Conservation (phyloP, 2,797 vertebrate genomes). For the Phalloptychus januarius region DNA sequence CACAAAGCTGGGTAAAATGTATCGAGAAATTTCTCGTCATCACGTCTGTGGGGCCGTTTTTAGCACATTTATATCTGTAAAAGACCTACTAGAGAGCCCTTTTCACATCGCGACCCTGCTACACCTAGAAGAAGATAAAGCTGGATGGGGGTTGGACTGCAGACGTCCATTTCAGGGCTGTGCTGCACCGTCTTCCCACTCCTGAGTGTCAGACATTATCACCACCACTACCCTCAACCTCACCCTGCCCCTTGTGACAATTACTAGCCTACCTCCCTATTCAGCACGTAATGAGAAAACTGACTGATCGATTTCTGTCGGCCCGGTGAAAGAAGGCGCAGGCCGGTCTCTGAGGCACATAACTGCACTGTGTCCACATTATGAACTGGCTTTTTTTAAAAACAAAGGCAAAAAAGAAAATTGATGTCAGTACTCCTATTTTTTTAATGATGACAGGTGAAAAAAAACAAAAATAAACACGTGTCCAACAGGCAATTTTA, state of each 20-base stretch:
- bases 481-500: not conserved
- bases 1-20: slow-evolving; percentile 6
- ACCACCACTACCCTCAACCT: slow-evolving; percentile 76
- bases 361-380: slow-evolving; percentile 44
- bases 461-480: not conserved
- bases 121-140: slow-evolving; percentile 70
- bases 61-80: slow-evolving; percentile 30
- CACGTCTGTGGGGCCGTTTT: slow-evolving; percentile 12
- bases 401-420: not conserved
- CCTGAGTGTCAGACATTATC: slow-evolving; percentile 76
- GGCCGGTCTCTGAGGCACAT: slow-evolving; percentile 45
- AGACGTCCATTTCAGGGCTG: slow-evolving; percentile 67
- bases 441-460: not conserved
- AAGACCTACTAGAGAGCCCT: slow-evolving; percentile 55
- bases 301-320: slow-evolving; percentile 82
- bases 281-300: slow-evolving; percentile 83
- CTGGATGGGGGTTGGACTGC: slow-evolving; percentile 61
- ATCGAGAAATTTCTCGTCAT: slow-evolving; percentile 12
- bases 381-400: slow-evolving; percentile 30
- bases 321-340: slow-evolving; percentile 71
- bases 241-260: slow-evolving; percentile 80
- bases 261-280: slow-evolving; percentile 81
- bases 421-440: not conserved
- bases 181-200: slow-evolving; percentile 71
- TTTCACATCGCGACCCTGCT: slow-evolving; percentile 61